Evolutionary conservation across 1,140 invertebrate genomes (phyloP), one percentile per base, ranked within the genome.

Genomic region (Lordiphosa clarofinis): DNA sequence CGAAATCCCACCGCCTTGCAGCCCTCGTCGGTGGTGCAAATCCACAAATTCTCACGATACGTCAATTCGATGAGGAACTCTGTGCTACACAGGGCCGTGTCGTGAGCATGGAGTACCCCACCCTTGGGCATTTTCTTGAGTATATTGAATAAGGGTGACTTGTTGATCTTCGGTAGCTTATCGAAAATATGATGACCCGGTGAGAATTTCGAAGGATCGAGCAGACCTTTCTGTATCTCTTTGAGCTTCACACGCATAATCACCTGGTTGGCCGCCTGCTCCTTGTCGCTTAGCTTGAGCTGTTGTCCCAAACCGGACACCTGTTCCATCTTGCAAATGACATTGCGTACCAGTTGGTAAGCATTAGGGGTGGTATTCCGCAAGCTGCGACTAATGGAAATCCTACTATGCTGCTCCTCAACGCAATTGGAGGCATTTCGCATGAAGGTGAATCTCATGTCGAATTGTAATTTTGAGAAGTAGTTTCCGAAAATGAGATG

Each of bases 101-200:
- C 93, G 62, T 96, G 95, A 0, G 92, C 89, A 81, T 96, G 95
- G 0, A 96, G 89, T 0, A 92, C 92, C 0, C 91, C 93, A 9
- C 94, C 95, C 90, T 94, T 94, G 1, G 94, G 94, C 90, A 94
- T 92, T n/a, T 89, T 88, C 61, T 90, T 88, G 7, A 96, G 92
- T 4, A 95, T 90, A 42, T 91, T 75, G 62, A 93, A 96, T 0
- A 95, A 92, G 55, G 91, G 87, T 0, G 94, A 94, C 0, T 90
- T 64, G 1, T 92, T 90, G 12, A 95, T 94, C 4, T 90, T 50
- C 1, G 44, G 42, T 53, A 92, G 92, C 0, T 91, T 91, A 1
- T 87, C 50, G 54, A 95, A 92, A 54, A 95, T 95, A 72, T 94
- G 93, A 2, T 90, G 87, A 0, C 66, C 61, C 0, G 73, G 57